A percentile compares a stretch with the other conserved stretches of the same genome.
Conservation (phyloP, 2,113 vertebrate genomes). For the Prionailurus viverrinus region DNA sequence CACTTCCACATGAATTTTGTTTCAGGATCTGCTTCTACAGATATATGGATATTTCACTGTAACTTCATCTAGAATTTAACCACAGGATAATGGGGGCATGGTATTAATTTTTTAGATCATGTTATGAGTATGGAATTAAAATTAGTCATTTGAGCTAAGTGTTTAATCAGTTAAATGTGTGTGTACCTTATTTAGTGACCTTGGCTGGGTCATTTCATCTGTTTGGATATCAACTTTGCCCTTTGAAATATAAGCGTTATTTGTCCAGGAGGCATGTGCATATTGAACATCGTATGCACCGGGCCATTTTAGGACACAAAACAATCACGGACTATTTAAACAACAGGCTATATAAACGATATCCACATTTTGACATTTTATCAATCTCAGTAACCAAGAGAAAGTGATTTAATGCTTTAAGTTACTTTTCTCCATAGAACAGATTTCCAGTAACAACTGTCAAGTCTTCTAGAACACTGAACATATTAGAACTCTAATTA, state of each 20-base stretch:
- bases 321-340: not conserved
- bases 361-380: constrained; percentile 37
- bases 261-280: not conserved
- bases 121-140: not conserved
- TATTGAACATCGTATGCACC: not conserved
- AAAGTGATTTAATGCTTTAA: constrained; percentile 23
- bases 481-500: not conserved
- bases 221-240: not conserved
- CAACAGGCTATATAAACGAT: not conserved
- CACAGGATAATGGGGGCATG: not conserved
- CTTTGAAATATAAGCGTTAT: not conserved
- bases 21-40: not conserved
- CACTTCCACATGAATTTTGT: not conserved
- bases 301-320: not conserved
- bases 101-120: not conserved
- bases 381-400: not conserved
- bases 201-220: not conserved
- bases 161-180: constrained; percentile 13
- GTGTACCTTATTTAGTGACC: not conserved
- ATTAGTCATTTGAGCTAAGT: not conserved
- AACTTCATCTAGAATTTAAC: constrained; percentile 30
- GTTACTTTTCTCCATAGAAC: constrained; percentile 5
- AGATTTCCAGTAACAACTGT: constrained; percentile 2
- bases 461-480: not conserved
- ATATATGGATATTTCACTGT: not conserved